These are phyloP conservation scores for Misgurnus anguillicaudatus DNA, from an alignment of 2,113 vertebrate species.

Conservation along the genomic window DNA sequence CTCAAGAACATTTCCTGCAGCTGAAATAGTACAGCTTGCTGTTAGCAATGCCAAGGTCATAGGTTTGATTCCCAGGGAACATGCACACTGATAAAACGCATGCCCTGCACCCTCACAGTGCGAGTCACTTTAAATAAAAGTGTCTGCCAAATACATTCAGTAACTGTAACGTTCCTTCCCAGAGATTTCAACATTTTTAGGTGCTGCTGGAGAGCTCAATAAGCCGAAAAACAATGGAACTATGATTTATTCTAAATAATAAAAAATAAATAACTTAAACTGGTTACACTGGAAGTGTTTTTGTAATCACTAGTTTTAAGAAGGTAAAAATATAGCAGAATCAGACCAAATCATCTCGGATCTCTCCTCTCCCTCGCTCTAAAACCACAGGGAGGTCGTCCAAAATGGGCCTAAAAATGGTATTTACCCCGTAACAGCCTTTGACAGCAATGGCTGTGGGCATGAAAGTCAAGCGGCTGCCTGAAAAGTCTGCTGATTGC, in stretches of 20 bases:
- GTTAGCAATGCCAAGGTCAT: too few relatives aligned
- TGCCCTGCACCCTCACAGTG: too few relatives aligned
- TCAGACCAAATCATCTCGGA: constrained; percentile 6
- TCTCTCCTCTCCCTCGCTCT: constrained; percentile 4
- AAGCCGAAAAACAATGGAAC: not conserved
- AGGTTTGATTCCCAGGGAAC: too few relatives aligned
- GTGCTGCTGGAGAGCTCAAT: not conserved
- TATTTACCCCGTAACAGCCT: constrained; percentile 22
- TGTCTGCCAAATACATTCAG: too few relatives aligned
- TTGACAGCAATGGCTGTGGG: constrained; percentile 24
- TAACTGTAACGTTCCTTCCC: too few relatives aligned
- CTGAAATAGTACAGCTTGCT: too few relatives aligned
- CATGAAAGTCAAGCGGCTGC: constrained; percentile 5
- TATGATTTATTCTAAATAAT: not conserved
- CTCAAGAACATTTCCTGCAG: too few relatives aligned
- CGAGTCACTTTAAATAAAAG: too few relatives aligned
- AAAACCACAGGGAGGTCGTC: constrained; percentile 13
- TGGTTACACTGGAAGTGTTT: not conserved
- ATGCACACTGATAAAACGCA: too few relatives aligned
- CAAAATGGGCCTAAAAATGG: constrained; percentile 15
- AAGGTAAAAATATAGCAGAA: constrained; percentile 4
- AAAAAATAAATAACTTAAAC: not conserved
- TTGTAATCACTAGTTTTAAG: constrained; percentile 18
- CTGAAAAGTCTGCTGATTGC: constrained; percentile 40
- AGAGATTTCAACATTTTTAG: not conserved